Conservation (phyloP, 2,797 vertebrate species). For the Enteromius unitaeniatus region DNA sequence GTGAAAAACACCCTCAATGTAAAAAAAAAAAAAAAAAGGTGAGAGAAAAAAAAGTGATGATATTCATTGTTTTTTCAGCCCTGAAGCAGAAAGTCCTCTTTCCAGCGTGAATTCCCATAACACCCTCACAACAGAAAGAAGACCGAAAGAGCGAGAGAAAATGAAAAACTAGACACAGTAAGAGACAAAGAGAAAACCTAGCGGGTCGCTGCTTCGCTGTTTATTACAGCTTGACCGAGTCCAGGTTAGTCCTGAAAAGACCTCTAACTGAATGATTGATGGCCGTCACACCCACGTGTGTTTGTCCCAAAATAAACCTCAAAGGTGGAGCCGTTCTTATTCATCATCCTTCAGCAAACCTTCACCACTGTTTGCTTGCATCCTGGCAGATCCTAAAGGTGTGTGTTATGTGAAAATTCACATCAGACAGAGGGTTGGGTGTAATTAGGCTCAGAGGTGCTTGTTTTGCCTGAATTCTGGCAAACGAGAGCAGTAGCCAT, state of each 20-base stretch:
- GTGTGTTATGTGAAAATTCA: constrained; percentile 19
- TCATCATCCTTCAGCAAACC: neutral
- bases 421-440: constrained; percentile 38
- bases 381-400: constrained; percentile 8
- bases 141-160: constrained; percentile 26
- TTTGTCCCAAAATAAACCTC: constrained; percentile 10
- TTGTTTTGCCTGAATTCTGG: constrained; percentile 56
- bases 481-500: constrained; percentile 40
- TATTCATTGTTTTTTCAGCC: constrained; percentile 53
- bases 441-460: constrained; percentile 60
- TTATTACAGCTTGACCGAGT: constrained; percentile 6
- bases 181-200: constrained; percentile 30
- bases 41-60: constrained; percentile 32
- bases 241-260: neutral
- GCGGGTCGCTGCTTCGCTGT: neutral
- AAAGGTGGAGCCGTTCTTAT: constrained; percentile 11
- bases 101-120: constrained; percentile 50
- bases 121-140: constrained; percentile 44
- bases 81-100: constrained; percentile 49
- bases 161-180: constrained; percentile 31
- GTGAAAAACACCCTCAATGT: constrained; percentile 20
- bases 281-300: neutral
- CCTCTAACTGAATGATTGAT: constrained; percentile 13
- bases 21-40: constrained; percentile 22
- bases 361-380: constrained; percentile 6